Evolutionary conservation across 2,113 vertebrate species (phyloP), one percentile per base, ranked within the genome.

Genomic region (Oceanodroma tethys): DNA sequence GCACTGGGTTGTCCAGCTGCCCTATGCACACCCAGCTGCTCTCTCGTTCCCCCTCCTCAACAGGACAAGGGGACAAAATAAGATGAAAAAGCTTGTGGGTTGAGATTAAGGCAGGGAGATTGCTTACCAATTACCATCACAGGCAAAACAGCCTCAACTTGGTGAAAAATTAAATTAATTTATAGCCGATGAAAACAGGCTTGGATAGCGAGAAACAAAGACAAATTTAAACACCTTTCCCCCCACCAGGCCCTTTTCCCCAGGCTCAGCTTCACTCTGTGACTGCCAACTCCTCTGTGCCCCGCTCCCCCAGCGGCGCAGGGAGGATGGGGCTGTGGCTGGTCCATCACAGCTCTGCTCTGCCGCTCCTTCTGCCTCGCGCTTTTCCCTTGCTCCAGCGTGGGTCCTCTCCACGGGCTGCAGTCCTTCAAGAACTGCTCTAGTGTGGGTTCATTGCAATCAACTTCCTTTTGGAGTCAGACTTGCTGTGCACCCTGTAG

Each of bases 381-480:
- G 4, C n/a, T 60, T 27, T 4, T 36, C 17, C 52, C 12, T 16
- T 38, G 22, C 9, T n/a, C 16, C 30, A 5, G 48, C 2, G 16
- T 34, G 65, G 56, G 17, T 34, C 40, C 47, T 45, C 48, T 22
- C 72, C 48, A 8, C 0, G 0, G 68, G 52, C 59, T 67, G 38
- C 59, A 21, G 22, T 55, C 32, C 22, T n/a, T 36, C 25, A 12
- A 18, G 66, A 40, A 8, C 60, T 18, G 29, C 50, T 56, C 13
- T 36, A 4, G 34, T 0, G 0, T 0, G 1, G 45, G 11, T 3
- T 42, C 16, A 2, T 22, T 23, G n/a, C 47, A 21, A 2, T 13
- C 34, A 80, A 15, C 13, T 56, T 27, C 1, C 4, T 34, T 43
- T 19, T 27, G 58, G 67, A 53, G 21, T n/a, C n/a, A n/a, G 45